Conservation (phyloP, 2,888 invertebrate genomes). For the Lathronympha strigana region DNA sequence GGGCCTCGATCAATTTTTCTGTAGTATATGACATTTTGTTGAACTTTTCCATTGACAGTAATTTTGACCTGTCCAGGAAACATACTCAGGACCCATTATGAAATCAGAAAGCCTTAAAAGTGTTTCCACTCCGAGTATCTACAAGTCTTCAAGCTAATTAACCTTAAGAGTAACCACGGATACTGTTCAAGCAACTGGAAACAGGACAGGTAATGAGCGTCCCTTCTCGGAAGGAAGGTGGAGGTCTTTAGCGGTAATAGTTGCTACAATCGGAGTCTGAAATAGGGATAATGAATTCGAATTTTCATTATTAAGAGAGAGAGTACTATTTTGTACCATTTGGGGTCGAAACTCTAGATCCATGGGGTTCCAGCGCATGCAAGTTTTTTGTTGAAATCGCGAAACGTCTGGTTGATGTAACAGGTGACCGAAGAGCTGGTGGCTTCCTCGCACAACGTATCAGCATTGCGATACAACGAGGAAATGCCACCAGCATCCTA, state of each 20-base stretch:
- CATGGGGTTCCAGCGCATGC: too few species aligned
- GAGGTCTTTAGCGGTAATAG: slow-evolving; percentile 23
- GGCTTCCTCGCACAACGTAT: too few species aligned
- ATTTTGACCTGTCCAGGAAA: not conserved
- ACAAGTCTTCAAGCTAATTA: slow-evolving; percentile 27
- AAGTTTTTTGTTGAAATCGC: too few species aligned
- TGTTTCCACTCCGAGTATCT: not conserved
- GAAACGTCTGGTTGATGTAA: too few species aligned
- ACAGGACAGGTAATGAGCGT: slow-evolving; percentile 15
- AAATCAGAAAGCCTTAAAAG: not conserved
- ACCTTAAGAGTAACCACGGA: slow-evolving; percentile 20
- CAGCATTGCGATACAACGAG: too few species aligned
- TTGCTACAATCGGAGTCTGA: not conserved
- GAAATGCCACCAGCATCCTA: too few species aligned
- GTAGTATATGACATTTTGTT: too few species aligned
- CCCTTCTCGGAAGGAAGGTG: slow-evolving; percentile 20
- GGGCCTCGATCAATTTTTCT: too few species aligned
- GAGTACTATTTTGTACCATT: too few species aligned
- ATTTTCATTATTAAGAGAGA: not conserved
- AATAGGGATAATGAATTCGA: not conserved
- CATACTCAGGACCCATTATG: not conserved
- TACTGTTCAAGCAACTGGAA: slow-evolving; percentile 27
- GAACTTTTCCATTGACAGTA: too few species aligned
- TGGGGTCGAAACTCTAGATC: too few species aligned
- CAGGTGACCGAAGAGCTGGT: too few species aligned